Evolutionary conservation across 2,797 vertebrate genomes (phyloP), one percentile per base, ranked within the genome.

Genomic region (Austrolebias charrua): DNA sequence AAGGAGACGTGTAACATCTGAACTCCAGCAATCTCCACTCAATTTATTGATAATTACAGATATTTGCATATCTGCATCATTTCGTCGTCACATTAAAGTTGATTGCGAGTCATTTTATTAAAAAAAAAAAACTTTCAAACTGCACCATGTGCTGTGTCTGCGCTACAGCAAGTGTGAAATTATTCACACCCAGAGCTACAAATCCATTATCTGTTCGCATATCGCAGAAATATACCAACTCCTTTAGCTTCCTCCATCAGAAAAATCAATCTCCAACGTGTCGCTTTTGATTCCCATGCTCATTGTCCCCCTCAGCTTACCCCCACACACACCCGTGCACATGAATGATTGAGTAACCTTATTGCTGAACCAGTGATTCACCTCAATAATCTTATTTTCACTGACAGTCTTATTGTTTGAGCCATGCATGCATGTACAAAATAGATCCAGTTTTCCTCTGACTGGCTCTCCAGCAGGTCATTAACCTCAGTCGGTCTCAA

Each of bases 401-500:
- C 31, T 14, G 38, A 18, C 50, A 59, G 55, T 38, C 35, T 7
- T 50, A 20, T 46, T 6, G 10, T 77, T 75, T 78, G 40, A 54
- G 31, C 67, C 63, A 42, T 62, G 35, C 64, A 28, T 50, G 18
- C 50, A 54, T 66, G 47, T 61, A 52, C 44, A 69, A 66, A 78
- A 66, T 15, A 18, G 61, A 19, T 53, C 66, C 52, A 10, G 47
- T 60, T 69, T 67, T 72, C 72, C 81, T 70, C 62, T 11, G 12
- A 40, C 66, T 35, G 71, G 75, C 65, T 73, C 54, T 71, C 55
- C 75, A 84, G 79, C 79, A 86, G 79, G 82, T 84, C 83, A 75
- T 89, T 88, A 87, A 87, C 81, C 83, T 55, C 78, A 78, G 84
- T 89, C 74, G 83, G 81, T 88, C 86, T 82, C n/a, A 15, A 18